A percentile compares a stretch with the other conserved stretches of the same genome.
These are phyloP conservation scores for Ooceraea biroi DNA, from an alignment of 1,140 invertebrate genomes.

Conservation along the genomic window DNA sequence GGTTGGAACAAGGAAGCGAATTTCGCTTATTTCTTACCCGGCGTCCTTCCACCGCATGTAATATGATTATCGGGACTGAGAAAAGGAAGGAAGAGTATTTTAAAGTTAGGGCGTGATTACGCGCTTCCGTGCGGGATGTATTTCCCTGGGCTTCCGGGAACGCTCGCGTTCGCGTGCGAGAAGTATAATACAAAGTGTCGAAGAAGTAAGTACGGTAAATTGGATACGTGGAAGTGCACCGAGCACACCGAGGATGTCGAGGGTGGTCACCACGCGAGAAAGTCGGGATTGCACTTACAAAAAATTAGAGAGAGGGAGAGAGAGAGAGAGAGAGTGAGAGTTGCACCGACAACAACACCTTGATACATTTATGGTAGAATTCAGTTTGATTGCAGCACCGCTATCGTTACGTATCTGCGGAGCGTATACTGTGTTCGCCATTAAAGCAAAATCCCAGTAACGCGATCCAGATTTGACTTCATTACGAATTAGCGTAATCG, in stretches of 20 bases:
- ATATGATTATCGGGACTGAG: slow-evolving; percentile 18
- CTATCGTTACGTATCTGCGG: background rate
- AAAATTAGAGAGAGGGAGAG: too few relatives aligned
- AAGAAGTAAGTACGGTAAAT: background rate
- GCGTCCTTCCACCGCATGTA: slow-evolving; percentile 17
- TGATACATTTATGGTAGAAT: slow-evolving; percentile 2
- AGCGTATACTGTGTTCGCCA: slow-evolving; percentile 3
- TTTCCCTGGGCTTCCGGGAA: slow-evolving; percentile 13
- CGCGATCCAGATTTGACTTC: slow-evolving; percentile 40
- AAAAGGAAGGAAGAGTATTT: background rate
- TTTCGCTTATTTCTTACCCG: slow-evolving; percentile 57
- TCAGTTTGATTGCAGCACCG: slow-evolving; percentile 4
- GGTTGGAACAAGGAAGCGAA: slow-evolving; percentile 31
- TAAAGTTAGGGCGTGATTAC: slow-evolving; percentile 16
- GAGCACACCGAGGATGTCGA: too few relatives aligned
- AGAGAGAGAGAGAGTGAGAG: slow-evolving; percentile 9
- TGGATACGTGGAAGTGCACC: background rate
- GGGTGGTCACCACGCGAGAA: too few relatives aligned
- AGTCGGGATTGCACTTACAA: too few relatives aligned
- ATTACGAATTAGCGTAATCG: slow-evolving; percentile 55
- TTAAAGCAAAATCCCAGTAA: slow-evolving; percentile 48
- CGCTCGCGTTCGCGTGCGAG: slow-evolving; percentile 8
- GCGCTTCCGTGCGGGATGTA: slow-evolving; percentile 14
- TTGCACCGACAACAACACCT: background rate
- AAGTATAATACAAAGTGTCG: background rate